Conservation (phyloP, 2,797 vertebrate genomes). For the Rhinichthys osculus region DNA sequence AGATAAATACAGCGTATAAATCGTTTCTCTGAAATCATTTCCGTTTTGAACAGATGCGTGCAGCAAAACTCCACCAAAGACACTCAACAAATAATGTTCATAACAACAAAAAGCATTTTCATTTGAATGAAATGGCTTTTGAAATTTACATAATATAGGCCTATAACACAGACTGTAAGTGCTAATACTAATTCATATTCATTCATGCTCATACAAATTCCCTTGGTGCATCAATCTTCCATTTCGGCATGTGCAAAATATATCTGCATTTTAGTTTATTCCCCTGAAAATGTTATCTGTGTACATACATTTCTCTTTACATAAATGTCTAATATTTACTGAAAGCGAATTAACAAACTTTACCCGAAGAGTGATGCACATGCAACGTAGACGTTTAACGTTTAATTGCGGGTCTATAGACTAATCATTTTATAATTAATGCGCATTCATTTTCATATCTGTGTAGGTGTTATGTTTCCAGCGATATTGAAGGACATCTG, state of each 20-base stretch:
- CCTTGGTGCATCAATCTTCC: slow-evolving; percentile 2
- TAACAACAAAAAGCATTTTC: slow-evolving; percentile 39
- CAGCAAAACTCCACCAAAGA: slow-evolving; percentile 24
- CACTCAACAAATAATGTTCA: slow-evolving; percentile 23
- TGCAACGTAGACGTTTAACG: no score
- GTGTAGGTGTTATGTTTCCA: background rate
- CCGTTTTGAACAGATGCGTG: background rate
- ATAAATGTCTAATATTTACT: background rate
- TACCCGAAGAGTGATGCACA: background rate
- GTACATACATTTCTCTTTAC: background rate
- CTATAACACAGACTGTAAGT: slow-evolving; percentile 40
- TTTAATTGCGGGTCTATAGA: background rate
- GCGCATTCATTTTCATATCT: background rate
- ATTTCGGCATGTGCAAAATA: slow-evolving; percentile 18
- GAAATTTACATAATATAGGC: slow-evolving; percentile 20
- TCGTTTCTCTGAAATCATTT: slow-evolving; percentile 25
- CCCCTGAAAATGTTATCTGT: background rate
- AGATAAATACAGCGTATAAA: background rate
- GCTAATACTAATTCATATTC: slow-evolving; percentile 58
- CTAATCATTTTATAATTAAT: background rate
- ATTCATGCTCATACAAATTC: slow-evolving; percentile 25
- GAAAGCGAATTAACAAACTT: background rate
- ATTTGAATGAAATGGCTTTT: slow-evolving; percentile 50
- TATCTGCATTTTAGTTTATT: background rate
- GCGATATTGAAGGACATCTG: background rate